A percentile compares a stretch with the other conserved stretches of the same genome.
phyloP scores from a whole-genome alignment of 2,113 vertebrate species.

The Alexandromys fortis region DNA sequence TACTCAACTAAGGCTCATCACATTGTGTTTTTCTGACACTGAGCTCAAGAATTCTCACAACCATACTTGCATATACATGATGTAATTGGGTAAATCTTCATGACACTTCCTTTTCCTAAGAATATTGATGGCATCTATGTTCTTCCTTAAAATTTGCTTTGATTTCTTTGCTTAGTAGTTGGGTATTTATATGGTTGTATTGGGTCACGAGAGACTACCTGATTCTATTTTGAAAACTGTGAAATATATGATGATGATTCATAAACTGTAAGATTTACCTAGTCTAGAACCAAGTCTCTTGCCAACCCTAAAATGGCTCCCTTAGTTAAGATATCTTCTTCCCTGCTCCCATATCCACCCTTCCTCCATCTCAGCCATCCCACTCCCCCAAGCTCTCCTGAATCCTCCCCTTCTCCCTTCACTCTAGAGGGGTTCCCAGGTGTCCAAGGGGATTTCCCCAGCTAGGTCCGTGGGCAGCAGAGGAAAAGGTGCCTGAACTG shows the following conservation, averaged over 20 bases:
- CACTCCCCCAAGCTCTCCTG: too few species aligned
- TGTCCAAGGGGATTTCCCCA: too few species aligned
- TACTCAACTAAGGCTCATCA: background rate
- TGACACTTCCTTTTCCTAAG: background rate
- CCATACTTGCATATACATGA: background rate
- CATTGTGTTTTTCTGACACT: background rate
- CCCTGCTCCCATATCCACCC: too few species aligned
- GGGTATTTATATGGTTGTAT: background rate
- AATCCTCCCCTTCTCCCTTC: too few species aligned
- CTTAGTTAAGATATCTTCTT: too few species aligned
- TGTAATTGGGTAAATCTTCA: background rate
- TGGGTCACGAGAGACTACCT: background rate
- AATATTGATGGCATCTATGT: background rate
- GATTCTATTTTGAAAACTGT: background rate
- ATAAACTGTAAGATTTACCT: background rate
- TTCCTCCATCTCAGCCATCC: too few species aligned
- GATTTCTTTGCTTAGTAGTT: background rate
- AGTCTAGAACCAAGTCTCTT: background rate
- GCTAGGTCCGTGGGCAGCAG: too few species aligned
- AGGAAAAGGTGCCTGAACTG: too few species aligned
- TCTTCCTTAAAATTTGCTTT: background rate
- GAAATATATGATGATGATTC: background rate
- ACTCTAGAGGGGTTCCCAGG: too few species aligned
- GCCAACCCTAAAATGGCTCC: too few species aligned
- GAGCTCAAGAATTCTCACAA: background rate